phyloP scores from a whole-genome alignment of 2,797 vertebrate species.

The Lerista edwardsae region DNA sequence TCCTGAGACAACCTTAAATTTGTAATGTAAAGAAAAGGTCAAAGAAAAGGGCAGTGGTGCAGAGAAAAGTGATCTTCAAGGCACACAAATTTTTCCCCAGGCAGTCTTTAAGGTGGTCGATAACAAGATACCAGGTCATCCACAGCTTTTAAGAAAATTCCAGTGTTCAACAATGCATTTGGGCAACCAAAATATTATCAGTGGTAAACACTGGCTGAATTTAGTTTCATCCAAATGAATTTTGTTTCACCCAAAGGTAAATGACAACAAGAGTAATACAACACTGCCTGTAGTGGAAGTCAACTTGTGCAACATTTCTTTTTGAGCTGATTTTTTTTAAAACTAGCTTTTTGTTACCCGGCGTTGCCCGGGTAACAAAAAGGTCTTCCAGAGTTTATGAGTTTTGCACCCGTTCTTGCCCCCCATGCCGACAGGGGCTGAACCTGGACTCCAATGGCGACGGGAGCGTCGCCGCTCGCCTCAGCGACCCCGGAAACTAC shows the following conservation, averaged over 20 bases:
- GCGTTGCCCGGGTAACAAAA: too few species aligned
- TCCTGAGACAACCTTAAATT: background rate
- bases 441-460: too few species aligned
- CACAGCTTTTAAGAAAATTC: background rate
- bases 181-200: background rate
- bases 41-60: background rate
- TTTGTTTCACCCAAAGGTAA: background rate
- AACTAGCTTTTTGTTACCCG: too few species aligned
- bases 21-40: background rate
- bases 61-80: background rate
- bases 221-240: background rate
- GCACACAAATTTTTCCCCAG: background rate
- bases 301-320: background rate
- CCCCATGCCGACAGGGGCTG: too few species aligned
- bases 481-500: too few species aligned
- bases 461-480: too few species aligned
- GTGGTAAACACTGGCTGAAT: background rate
- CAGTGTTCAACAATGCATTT: background rate
- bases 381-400: too few species aligned
- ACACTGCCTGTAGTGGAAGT: too few species aligned
- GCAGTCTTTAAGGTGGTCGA: background rate
- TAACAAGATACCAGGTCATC: background rate
- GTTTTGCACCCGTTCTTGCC: too few species aligned
- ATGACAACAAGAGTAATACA: background rate
- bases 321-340: too few species aligned